Evolutionary conservation across 2,113 vertebrate genomes (phyloP).

Genomic region (Neomonachus schauinslandi): DNA sequence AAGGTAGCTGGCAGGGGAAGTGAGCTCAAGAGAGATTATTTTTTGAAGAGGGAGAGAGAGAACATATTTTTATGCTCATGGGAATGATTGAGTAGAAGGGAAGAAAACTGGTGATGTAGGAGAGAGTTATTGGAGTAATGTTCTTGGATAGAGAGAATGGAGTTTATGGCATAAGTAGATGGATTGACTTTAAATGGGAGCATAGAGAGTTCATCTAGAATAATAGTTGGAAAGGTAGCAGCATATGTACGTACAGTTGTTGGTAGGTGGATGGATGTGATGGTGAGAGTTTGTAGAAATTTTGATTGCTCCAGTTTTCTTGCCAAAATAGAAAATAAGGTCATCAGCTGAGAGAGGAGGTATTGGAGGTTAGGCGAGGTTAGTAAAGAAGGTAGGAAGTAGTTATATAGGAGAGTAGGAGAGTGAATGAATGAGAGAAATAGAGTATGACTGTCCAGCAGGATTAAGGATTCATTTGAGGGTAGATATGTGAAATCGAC

Average conservation of each 20-base stretch:
- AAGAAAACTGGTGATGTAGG: not conserved
- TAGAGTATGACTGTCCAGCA: not conserved
- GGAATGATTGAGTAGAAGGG: constrained; percentile 1
- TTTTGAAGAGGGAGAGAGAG: not conserved
- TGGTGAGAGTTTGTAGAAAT: constrained; percentile 24
- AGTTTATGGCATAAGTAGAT: not conserved
- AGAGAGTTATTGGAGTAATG: constrained; percentile 12
- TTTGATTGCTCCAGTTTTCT: constrained; percentile 22
- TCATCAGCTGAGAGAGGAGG: not conserved
- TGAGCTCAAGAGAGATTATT: not conserved
- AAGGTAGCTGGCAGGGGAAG: not conserved
- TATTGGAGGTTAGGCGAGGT: constrained; percentile 1
- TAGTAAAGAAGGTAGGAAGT: constrained; percentile 40
- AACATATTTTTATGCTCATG: not conserved
- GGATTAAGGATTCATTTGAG: not conserved
- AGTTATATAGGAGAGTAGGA: not conserved
- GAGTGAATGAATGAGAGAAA: not conserved
- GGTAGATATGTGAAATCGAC: not conserved
- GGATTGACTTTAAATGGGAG: constrained; percentile 23
- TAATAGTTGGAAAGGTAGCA: not conserved
- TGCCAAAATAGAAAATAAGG: not conserved
- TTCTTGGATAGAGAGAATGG: constrained; percentile 2
- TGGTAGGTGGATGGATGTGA: constrained; percentile 33
- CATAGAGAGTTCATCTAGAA: constrained; percentile 30
- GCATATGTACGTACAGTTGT: not conserved